Percentiles rank a stretch among this genome's conserved stretches.
These are phyloP conservation scores for Trichoplusia ni DNA, from an alignment of 1,140 invertebrate species.

Conservation along the genomic window DNA sequence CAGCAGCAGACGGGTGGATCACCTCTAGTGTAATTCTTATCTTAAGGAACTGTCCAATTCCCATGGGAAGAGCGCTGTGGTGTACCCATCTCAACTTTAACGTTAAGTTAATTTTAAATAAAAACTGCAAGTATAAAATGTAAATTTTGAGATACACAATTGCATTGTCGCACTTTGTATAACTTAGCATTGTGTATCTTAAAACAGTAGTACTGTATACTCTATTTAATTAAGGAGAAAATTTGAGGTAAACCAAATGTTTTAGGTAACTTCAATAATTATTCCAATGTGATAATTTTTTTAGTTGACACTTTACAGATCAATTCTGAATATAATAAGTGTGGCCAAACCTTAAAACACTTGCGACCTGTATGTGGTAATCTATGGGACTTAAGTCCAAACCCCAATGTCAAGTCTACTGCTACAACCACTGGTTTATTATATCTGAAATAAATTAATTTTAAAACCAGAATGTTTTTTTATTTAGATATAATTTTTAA, in stretches of 20 bases:
- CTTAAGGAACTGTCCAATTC: constrained; percentile 73
- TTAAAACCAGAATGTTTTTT: constrained; percentile 53
- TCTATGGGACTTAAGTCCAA: constrained; percentile 66
- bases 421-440: constrained; percentile 54
- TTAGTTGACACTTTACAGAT: constrained; percentile 61
- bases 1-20: constrained; percentile 94
- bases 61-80: constrained; percentile 58
- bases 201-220: constrained; percentile 43
- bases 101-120: constrained; percentile 78
- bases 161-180: constrained; percentile 32
- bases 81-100: constrained; percentile 72
- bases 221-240: constrained; percentile 52
- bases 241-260: constrained; percentile 70
- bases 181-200: constrained; percentile 43
- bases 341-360: constrained; percentile 50
- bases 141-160: constrained; percentile 50
- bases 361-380: constrained; percentile 58
- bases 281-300: constrained; percentile 77
- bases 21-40: constrained; percentile 66
- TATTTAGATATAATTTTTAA: too few relatives aligned
- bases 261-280: constrained; percentile 67
- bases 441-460: constrained; percentile 75
- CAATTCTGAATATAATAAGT: constrained; percentile 59
- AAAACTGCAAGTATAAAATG: constrained; percentile 45
- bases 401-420: constrained; percentile 61